Base-by-base conservation (phyloP, 2,888 invertebrate species). In the Oscheius myriophilus region DNA sequence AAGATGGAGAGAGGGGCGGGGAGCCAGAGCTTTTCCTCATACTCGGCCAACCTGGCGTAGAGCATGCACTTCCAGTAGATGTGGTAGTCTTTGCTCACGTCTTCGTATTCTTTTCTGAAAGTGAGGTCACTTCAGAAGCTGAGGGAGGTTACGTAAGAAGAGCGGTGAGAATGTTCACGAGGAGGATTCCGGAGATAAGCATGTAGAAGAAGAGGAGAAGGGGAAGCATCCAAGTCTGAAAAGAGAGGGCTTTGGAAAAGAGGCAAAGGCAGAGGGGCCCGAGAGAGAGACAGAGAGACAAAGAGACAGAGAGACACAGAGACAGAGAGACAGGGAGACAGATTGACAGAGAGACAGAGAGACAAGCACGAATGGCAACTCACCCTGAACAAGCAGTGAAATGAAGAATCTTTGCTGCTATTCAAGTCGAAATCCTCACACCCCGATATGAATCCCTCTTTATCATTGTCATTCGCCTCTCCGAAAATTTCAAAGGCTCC, bases 401-500 rank as follows among this genome's bases (percentile, higher is more conserved):
- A 70, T 0, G 78, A 71, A 1, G 70, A 72, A 61, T 78, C 75
- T 0, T 71, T 71, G 49, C 73, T 65, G 25, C 69, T 67, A 54
- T 39, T 51, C 26, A 64, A 23, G 9, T 41, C 26, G 11, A 39
- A 58, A 14, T 43, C 45, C 53, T 41, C 49, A 16, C 61, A 61
- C 6, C 16, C 33, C 12, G 11, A 1, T 1, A 53, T 18, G 23
- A 21, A 1, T 69, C 78, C 78, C 46, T 64, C 25, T 39, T 74
- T 72, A 57, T 74, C 73, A 11, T 78, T 73, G 9, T 78, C 74
- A 21, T 71, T 70, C 2, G 76, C 69, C 62, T 78, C 78, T 57
- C 78, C 78, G 57, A 78, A 78, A 43, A 78, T 78, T 39, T 78
- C 78, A 57, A 78, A 78, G 2, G 76, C 78, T 21, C 78, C 78